Percentiles rank a stretch among this genome's conserved stretches.
Conservation (phyloP, 2,113 vertebrate genomes). For the Hepsetus odoe region DNA sequence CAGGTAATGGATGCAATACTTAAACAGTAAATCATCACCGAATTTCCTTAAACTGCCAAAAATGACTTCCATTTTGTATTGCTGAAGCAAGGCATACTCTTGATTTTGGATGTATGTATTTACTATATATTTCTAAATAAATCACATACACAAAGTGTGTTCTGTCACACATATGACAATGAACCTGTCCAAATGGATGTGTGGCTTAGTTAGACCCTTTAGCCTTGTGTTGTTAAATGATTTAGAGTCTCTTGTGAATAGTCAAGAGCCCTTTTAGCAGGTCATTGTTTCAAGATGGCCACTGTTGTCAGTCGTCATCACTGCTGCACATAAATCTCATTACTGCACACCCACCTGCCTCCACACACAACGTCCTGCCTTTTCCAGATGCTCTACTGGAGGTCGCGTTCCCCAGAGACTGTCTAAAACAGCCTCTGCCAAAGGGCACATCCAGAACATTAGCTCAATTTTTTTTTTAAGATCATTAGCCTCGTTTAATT, state of each 20-base stretch:
- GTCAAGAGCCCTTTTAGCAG: not conserved
- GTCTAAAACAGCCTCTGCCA: constrained; percentile 3
- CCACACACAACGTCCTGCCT: not conserved
- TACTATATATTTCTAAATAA: too few relatives aligned
- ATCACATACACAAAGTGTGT: too few relatives aligned
- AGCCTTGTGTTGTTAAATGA: not conserved
- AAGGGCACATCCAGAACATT: not conserved
- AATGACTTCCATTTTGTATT: too few relatives aligned
- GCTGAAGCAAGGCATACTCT: too few relatives aligned
- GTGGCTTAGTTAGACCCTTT: too few relatives aligned
- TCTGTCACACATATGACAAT: too few relatives aligned
- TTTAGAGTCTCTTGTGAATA: not conserved
- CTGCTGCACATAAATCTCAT: constrained; percentile 14
- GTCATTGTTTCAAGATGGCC: not conserved
- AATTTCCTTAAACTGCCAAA: too few relatives aligned
- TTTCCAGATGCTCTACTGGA: not conserved
- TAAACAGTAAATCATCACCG: too few relatives aligned
- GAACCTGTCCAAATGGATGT: too few relatives aligned
- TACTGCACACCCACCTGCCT: not conserved
- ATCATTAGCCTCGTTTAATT: not conserved
- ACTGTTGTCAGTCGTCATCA: constrained; percentile 2
- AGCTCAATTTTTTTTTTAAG: not conserved
- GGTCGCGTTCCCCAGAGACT: not conserved
- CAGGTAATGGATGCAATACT: too few relatives aligned
- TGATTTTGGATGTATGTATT: too few relatives aligned